phyloP scores from a whole-genome alignment of 2,888 invertebrate genomes.

The Diabrotica balteata region DNA sequence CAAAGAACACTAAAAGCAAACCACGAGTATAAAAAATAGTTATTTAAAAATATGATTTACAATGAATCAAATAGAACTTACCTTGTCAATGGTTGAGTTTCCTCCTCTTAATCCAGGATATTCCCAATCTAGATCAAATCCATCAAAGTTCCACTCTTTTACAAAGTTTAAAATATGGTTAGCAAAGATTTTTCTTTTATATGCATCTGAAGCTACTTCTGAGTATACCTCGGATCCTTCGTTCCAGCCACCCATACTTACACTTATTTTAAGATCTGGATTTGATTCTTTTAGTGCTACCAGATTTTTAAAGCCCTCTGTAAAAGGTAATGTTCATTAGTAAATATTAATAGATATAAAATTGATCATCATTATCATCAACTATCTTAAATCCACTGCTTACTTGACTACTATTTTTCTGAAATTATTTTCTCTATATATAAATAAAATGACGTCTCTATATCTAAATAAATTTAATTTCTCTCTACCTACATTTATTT shows the following conservation, averaged over 20 bases:
- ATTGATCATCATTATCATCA: too few relatives aligned
- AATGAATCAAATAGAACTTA: slow-evolving; percentile 17
- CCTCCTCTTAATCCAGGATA: slow-evolving; percentile 69
- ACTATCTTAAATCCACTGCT: too few relatives aligned
- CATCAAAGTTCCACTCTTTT: slow-evolving; percentile 72
- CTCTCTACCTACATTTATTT: too few relatives aligned
- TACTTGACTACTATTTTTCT: too few relatives aligned
- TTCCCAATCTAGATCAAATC: slow-evolving; percentile 86
- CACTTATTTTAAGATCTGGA: slow-evolving; percentile 64
- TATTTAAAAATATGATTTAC: too few relatives aligned
- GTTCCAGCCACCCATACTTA: slow-evolving; percentile 75
- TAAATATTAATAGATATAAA: not conserved
- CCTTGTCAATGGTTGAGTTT: slow-evolving; percentile 37
- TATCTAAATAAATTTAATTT: too few relatives aligned
- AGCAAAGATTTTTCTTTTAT: slow-evolving; percentile 20
- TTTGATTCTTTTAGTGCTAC: slow-evolving; percentile 61
- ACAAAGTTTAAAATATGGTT: slow-evolving; percentile 33
- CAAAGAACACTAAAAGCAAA: too few relatives aligned
- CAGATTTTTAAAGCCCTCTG: slow-evolving; percentile 30
- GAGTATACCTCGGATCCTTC: slow-evolving; percentile 60
- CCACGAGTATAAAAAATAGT: too few relatives aligned
- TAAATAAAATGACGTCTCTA: too few relatives aligned
- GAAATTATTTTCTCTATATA: too few relatives aligned
- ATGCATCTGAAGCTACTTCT: slow-evolving; percentile 60
- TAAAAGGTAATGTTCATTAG: not conserved